These are phyloP conservation scores for Ectropis grisescens DNA, from an alignment of 1,140 invertebrate species.

Conservation along the genomic window DNA sequence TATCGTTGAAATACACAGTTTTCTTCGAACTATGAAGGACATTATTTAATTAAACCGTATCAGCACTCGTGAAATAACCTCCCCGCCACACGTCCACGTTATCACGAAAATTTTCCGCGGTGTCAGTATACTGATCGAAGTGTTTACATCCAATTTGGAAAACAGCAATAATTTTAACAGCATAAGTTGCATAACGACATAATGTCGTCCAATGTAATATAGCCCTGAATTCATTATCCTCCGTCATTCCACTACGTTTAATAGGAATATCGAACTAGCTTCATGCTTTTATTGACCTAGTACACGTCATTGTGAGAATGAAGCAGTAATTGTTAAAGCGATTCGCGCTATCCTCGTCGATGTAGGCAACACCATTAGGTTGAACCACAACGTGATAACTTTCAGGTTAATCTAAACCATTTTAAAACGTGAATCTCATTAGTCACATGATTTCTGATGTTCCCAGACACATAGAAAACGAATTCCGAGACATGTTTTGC, in stretches of 20 bases:
- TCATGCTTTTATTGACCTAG: slow-evolving; percentile 11
- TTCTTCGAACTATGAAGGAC: too few relatives aligned
- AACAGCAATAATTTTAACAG: slow-evolving; percentile 30
- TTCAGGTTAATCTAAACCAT: slow-evolving; percentile 24
- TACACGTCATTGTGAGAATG: slow-evolving; percentile 17
- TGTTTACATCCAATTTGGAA: slow-evolving; percentile 40
- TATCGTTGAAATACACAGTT: too few relatives aligned
- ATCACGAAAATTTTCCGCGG: slow-evolving; percentile 2
- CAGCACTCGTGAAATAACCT: too few relatives aligned
- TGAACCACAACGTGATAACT: background rate
- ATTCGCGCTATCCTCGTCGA: background rate
- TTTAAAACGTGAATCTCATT: slow-evolving; percentile 47
- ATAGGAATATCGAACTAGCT: slow-evolving; percentile 15
- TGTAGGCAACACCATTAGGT: background rate
- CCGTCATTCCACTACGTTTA: slow-evolving; percentile 24
- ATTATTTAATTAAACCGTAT: too few relatives aligned
- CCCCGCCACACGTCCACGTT: too few relatives aligned
- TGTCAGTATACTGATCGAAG: slow-evolving; percentile 45
- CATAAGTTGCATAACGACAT: slow-evolving; percentile 32
- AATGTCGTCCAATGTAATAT: slow-evolving; percentile 35
- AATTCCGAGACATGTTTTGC: slow-evolving; percentile 68
- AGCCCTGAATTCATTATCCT: slow-evolving; percentile 32
- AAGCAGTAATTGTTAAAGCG: slow-evolving; percentile 7
- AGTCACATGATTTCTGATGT: slow-evolving; percentile 64
- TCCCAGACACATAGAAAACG: slow-evolving; percentile 64